Evolutionary conservation across 2,797 vertebrate species (phyloP).

Genomic region (Rhinichthys osculus): DNA sequence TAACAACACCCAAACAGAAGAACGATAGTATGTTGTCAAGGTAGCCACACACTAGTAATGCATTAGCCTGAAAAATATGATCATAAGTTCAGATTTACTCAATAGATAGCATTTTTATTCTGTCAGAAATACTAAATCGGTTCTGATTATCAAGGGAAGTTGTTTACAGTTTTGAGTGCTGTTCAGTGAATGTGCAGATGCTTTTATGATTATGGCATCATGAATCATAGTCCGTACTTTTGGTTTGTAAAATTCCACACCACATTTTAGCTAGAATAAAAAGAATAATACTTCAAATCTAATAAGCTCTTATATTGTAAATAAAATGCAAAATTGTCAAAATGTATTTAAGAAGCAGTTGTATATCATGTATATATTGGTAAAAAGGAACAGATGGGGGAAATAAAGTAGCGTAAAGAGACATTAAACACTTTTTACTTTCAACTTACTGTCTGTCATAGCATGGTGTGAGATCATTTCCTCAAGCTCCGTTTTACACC

Average conservation of each 20-base stretch:
- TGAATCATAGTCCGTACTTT: slow-evolving; percentile 23
- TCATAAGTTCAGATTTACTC: slow-evolving; percentile 26
- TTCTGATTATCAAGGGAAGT: slow-evolving; percentile 39
- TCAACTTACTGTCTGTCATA: slow-evolving; percentile 11
- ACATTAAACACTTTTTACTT: slow-evolving; percentile 7
- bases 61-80: slow-evolving; percentile 16
- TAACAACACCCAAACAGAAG: not conserved
- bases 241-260: slow-evolving; percentile 5
- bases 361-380: slow-evolving; percentile 84
- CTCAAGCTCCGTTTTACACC: slow-evolving; percentile 33
- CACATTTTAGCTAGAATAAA: slow-evolving; percentile 21
- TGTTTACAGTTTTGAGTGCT: slow-evolving; percentile 45
- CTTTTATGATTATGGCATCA: slow-evolving; percentile 21
- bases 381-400: slow-evolving; percentile 30
- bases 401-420: slow-evolving; percentile 28
- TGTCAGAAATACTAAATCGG: slow-evolving; percentile 14
- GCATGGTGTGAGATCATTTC: slow-evolving; percentile 2
- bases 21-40: slow-evolving; percentile 17
- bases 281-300: slow-evolving; percentile 61
- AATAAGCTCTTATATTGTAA: slow-evolving; percentile 85
- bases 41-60: slow-evolving; percentile 21
- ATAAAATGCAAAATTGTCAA: slow-evolving; percentile 76
- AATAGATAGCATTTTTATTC: slow-evolving; percentile 11
- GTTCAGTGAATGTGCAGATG: slow-evolving; percentile 36
- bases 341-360: slow-evolving; percentile 82